Evolutionary conservation across 2,797 vertebrate species (phyloP).

Genomic region (Rhyacichthys aspro): DNA sequence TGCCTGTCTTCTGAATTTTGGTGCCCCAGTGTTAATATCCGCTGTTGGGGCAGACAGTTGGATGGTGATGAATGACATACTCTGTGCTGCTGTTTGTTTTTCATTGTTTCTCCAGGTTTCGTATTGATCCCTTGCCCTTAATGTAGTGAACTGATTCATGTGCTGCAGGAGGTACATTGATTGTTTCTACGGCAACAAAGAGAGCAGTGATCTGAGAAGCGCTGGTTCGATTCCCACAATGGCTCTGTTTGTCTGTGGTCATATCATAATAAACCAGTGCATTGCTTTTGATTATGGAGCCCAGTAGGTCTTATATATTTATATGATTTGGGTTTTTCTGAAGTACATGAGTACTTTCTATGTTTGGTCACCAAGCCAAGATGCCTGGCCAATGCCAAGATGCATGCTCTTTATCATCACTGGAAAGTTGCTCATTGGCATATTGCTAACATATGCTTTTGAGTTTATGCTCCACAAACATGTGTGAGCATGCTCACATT

Average conservation of each 20-base stretch:
- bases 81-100: conserved; percentile 5
- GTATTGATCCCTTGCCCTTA: conserved; percentile 17
- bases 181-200: conserved; percentile 23
- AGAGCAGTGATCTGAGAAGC: conserved; percentile 5
- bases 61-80: conserved; percentile 8
- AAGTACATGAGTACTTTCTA: no score
- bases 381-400: no score
- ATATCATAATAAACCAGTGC: conserved; percentile 5
- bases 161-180: conserved; percentile 13
- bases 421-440: no score
- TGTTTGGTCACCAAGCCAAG: no score
- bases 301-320: no score
- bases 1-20: no score
- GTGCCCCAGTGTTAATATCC: no score
- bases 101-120: conserved; percentile 20
- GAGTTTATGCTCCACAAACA: no score
- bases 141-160: conserved; percentile 10
- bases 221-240: conserved; percentile 1
- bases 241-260: conserved; percentile 5
- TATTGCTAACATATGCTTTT: no score
- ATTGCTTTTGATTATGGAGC: neutral
- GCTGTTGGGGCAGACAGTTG: neutral
- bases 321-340: no score
- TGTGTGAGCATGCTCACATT: no score
- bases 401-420: no score